Conservation (phyloP, 35 echinoderm and acorn worm genomes). For the Lytechinus pictus region DNA sequence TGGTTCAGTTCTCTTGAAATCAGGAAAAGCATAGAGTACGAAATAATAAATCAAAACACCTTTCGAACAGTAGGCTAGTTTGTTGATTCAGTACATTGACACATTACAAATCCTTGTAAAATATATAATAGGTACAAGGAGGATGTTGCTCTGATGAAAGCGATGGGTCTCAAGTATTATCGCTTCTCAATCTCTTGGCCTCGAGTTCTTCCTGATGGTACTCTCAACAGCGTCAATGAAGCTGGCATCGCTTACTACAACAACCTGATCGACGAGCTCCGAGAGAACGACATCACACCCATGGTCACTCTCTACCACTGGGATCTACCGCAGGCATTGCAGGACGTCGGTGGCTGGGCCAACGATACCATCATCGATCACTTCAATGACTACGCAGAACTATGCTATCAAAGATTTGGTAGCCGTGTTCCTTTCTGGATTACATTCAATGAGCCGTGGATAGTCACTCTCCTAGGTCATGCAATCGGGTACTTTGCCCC, state of each 20-base stretch:
- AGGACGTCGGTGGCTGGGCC: slow-evolving; percentile 74
- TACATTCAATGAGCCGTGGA: slow-evolving; percentile 95
- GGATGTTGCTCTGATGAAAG: slow-evolving; percentile 65
- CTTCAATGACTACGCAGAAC: slow-evolving; percentile 83
- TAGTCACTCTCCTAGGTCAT: slow-evolving; percentile 79
- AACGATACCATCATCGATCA: slow-evolving; percentile 63
- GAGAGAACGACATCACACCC: slow-evolving; percentile 70
- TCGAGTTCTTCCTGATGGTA: slow-evolving; percentile 81
- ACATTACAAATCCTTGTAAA: neutral
- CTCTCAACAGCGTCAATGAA: slow-evolving; percentile 62
- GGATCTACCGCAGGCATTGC: slow-evolving; percentile 86
- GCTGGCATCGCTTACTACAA: slow-evolving; percentile 83
- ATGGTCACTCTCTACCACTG: slow-evolving; percentile 91
- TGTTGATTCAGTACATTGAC: too few relatives aligned
- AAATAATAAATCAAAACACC: too few relatives aligned
- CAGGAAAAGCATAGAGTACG: too few relatives aligned
- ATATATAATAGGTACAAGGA: slow-evolving; percentile 34
- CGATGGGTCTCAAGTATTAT: slow-evolving; percentile 73
- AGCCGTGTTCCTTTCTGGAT: slow-evolving; percentile 85
- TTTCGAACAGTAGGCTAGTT: too few relatives aligned
- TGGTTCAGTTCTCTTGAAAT: too few relatives aligned
- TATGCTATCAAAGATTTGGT: slow-evolving; percentile 76
- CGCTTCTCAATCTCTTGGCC: slow-evolving; percentile 93
- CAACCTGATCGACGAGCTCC: slow-evolving; percentile 74
- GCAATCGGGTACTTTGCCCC: slow-evolving; percentile 75